Conservation (phyloP, 2,888 invertebrate species). For the Ferrisia virgata region DNA sequence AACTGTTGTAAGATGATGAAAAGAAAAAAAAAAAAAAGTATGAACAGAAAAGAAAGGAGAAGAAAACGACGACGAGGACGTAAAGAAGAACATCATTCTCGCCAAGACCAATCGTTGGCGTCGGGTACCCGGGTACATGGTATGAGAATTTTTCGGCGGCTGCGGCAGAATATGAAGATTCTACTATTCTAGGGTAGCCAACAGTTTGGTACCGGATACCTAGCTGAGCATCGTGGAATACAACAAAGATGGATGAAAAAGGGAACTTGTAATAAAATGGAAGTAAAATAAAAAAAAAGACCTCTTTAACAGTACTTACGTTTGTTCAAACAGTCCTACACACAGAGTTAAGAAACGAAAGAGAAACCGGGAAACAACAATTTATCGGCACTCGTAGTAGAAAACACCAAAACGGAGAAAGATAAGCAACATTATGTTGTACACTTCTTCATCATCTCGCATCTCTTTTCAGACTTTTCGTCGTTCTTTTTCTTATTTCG, state of each 20-base stretch:
- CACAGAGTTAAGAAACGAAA: slow-evolving; percentile 47
- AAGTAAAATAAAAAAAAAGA: slow-evolving; percentile 47
- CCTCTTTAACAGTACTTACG: slow-evolving; percentile 42
- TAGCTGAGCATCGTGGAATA: no score
- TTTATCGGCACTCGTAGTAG: slow-evolving; percentile 47
- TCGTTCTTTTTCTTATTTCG: slow-evolving; percentile 50
- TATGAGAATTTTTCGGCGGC: slow-evolving; percentile 22
- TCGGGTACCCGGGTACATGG: no score
- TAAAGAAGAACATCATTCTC: slow-evolving; percentile 47
- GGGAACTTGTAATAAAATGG: slow-evolving; percentile 45
- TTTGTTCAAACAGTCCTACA: slow-evolving; percentile 47
- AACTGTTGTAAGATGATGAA: slow-evolving; percentile 43
- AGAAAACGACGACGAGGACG: slow-evolving; percentile 42
- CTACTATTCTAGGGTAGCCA: slow-evolving; percentile 25
- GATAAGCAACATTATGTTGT: slow-evolving; percentile 46
- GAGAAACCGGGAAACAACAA: slow-evolving; percentile 45
- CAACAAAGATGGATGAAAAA: slow-evolving; percentile 40
- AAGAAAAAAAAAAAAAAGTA: slow-evolving; percentile 43
- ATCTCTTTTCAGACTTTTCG: slow-evolving; percentile 52
- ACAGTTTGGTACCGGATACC: not conserved
- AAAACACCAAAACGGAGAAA: slow-evolving; percentile 46
- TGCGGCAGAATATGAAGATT: slow-evolving; percentile 44
- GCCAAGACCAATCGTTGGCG: slow-evolving; percentile 15
- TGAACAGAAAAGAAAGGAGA: slow-evolving; percentile 38
- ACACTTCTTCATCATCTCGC: slow-evolving; percentile 57